Percentiles rank a stretch among this genome's conserved stretches.
Evolutionary conservation across 2,797 vertebrate species (phyloP).

Genomic region (Anguilla megastoma): DNA sequence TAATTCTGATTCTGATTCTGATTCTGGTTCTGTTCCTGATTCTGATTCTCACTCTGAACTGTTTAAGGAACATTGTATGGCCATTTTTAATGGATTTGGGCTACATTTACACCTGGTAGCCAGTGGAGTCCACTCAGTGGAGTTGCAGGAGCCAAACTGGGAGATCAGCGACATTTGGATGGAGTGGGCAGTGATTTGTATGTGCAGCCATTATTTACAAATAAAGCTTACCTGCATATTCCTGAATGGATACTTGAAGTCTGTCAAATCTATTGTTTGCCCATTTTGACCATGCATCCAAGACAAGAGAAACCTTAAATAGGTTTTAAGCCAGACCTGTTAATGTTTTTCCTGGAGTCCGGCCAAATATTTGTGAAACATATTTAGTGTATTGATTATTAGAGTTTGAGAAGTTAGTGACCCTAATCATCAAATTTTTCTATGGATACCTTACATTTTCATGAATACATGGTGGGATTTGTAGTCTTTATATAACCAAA

Average conservation of each 20-base stretch:
- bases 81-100: not conserved
- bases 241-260: not conserved
- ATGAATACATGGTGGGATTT: not conserved
- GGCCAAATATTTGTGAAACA: not conserved
- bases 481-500: not conserved
- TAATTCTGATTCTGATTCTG: no score
- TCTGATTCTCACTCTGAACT: not conserved
- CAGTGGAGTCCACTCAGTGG: not conserved
- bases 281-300: not conserved
- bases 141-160: not conserved
- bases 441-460: constrained; percentile 1
- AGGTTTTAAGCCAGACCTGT: not conserved
- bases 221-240: not conserved
- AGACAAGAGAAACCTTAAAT: not conserved
- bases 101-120: not conserved
- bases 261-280: not conserved
- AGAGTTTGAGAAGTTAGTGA: not conserved
- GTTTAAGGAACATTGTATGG: not conserved
- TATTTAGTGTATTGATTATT: not conserved
- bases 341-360: not conserved
- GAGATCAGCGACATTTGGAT: not conserved
- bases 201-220: not conserved
- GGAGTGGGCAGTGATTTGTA: not conserved
- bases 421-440: not conserved
- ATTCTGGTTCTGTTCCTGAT: not conserved